Conservation (phyloP, 1,140 invertebrate species). For the Himalopsyche phryganea region DNA sequence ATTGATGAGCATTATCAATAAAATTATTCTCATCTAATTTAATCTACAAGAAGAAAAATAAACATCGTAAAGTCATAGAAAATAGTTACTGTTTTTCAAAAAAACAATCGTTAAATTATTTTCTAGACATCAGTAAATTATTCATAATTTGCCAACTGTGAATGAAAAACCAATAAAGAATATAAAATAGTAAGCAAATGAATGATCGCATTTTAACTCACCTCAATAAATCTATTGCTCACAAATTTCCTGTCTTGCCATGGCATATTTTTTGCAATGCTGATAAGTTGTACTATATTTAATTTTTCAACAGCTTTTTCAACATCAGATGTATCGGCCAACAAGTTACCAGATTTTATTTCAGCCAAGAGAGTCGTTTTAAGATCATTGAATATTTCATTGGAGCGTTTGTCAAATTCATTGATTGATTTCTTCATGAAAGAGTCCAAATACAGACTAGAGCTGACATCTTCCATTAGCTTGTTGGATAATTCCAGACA, state of each 20-base stretch:
- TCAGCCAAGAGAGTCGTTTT: constrained; percentile 4
- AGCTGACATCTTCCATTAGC: constrained; percentile 16
- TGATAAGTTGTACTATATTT: constrained; percentile 2
- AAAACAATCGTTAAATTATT: too few species aligned
- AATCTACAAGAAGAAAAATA: constrained; percentile 5
- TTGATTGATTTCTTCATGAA: constrained; percentile 3
- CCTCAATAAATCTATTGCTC: neutral
- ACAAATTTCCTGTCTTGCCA: constrained; percentile 13
- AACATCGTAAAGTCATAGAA: too few species aligned
- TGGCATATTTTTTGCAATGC: constrained; percentile 8
- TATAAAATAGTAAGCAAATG: too few species aligned
- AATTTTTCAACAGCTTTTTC: constrained; percentile 1
- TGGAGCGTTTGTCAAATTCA: constrained; percentile 2
- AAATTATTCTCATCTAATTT: constrained; percentile 2
- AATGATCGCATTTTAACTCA: too few species aligned
- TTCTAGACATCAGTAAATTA: too few species aligned
- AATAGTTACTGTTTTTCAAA: too few species aligned
- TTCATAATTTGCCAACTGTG: too few species aligned
- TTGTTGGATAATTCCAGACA: constrained; percentile 10
- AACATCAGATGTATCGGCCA: neutral
- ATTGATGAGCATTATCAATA: constrained; percentile 9
- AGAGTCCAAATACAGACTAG: constrained; percentile 10
- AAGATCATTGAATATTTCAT: constrained; percentile 13
- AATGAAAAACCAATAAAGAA: too few species aligned
- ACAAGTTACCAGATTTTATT: neutral